Conservation (phyloP, 2,113 vertebrate species). For the Oenanthe oenanthe region DNA sequence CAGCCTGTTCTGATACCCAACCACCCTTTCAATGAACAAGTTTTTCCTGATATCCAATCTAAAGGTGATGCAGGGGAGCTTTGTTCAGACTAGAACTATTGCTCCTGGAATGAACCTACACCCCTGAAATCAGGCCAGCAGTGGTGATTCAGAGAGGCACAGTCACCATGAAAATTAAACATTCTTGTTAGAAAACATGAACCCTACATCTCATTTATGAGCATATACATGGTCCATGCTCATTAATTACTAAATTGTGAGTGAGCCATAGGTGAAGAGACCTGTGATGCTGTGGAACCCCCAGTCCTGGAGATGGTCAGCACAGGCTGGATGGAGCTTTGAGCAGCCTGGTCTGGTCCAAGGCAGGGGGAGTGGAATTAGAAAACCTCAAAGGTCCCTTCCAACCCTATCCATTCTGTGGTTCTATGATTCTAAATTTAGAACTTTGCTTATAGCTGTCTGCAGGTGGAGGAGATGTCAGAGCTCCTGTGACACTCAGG, state of each 20-base stretch:
- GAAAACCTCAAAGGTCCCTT: not conserved
- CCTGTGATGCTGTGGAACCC: not conserved
- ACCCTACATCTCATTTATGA: not conserved
- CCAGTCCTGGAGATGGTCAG: not conserved
- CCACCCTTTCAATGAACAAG: not conserved
- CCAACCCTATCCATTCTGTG: not conserved
- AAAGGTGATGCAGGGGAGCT: not conserved
- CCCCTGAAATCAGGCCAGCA: not conserved
- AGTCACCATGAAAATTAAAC: not conserved
- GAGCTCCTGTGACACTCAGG: not conserved
- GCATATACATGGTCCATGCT: too few species aligned
- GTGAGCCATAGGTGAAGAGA: not conserved
- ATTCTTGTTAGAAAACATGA: not conserved
- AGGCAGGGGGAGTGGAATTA: accelerated
- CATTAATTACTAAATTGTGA: not conserved
- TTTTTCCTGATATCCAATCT: too few species aligned
- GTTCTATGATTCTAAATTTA: not conserved
- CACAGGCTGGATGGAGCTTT: not conserved
- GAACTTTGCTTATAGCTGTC: not conserved
- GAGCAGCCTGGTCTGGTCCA: not conserved
- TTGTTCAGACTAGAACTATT: not conserved
- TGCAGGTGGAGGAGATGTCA: not conserved
- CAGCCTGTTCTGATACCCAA: not conserved
- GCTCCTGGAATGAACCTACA: not conserved
- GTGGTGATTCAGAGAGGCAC: not conserved